Percentiles rank a stretch among this genome's conserved stretches.
phyloP scores from a whole-genome alignment of 2,888 invertebrate species.

The Ditylenchus weischeri region DNA sequence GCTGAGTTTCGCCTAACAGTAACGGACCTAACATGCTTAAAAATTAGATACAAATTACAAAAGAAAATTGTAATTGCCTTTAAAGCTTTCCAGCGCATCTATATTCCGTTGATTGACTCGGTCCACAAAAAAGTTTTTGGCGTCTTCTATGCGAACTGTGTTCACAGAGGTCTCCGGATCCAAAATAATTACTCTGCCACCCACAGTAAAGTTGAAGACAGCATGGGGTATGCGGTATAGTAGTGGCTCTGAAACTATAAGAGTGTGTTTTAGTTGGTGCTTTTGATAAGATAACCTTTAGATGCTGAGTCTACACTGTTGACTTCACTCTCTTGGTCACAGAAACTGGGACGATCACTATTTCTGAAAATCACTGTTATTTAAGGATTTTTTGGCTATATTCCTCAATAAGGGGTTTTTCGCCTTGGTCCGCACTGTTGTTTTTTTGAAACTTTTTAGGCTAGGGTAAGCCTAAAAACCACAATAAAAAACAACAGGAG shows the following conservation, averaged over 20 bases:
- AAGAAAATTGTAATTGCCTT: conserved; percentile 19
- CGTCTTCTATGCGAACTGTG: conserved; percentile 29
- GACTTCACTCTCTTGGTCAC: conserved; percentile 24
- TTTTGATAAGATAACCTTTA: conserved; percentile 18
- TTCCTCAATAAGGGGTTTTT: no score
- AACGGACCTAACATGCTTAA: conserved; percentile 24
- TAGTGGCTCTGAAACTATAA: conserved; percentile 30
- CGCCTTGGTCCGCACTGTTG: no score
- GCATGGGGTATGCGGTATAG: conserved; percentile 33
- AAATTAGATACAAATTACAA: no score
- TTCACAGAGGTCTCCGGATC: conserved; percentile 29
- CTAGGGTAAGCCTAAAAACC: no score
- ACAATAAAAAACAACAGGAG: no score
- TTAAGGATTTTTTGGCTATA: no score
- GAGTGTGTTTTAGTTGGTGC: no score
- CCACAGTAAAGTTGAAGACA: conserved; percentile 27
- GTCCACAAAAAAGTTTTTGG: conserved; percentile 32
- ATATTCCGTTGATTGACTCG: conserved; percentile 21
- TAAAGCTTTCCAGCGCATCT: conserved; percentile 35
- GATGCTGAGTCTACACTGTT: conserved; percentile 22
- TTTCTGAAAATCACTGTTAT: conserved; percentile 15
- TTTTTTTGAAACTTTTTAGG: no score
- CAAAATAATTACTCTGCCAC: conserved; percentile 32
- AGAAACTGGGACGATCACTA: conserved; percentile 27
- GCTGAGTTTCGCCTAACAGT: conserved; percentile 27